Conservation (phyloP, 2,113 vertebrate species). For the Leucoraja erinaceus region DNA sequence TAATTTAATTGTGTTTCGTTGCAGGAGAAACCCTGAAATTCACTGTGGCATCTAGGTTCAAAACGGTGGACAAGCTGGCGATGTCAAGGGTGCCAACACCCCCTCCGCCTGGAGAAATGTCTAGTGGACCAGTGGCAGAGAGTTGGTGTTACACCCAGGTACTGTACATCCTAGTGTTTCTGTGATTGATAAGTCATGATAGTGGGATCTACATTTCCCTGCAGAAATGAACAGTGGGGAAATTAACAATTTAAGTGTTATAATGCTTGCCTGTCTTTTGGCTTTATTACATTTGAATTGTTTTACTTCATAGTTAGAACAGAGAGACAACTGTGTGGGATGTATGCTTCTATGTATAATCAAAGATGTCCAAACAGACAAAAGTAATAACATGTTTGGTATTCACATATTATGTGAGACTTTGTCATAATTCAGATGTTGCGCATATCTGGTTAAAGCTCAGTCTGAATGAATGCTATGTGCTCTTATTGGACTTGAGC, state of each 20-base stretch:
- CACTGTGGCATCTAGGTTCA: conserved; percentile 51
- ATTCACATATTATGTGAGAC: not conserved
- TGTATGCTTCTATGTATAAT: not conserved
- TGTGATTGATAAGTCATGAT: not conserved
- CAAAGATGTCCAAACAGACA: not conserved
- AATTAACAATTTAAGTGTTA: not conserved
- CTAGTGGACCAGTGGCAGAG: conserved; percentile 90
- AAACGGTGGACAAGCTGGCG: conserved; percentile 55
- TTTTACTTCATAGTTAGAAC: not conserved
- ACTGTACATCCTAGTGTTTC: conserved; percentile 40
- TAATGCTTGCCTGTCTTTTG: not conserved
- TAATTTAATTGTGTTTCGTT: conserved; percentile 40
- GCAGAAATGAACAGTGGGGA: not conserved
- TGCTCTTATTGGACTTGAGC: too few relatives aligned
- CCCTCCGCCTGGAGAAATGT: conserved; percentile 89
- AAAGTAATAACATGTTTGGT: not conserved
- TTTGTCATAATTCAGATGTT: not conserved
- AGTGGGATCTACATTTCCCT: not conserved
- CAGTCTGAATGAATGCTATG: too few relatives aligned
- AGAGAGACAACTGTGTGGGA: not conserved
- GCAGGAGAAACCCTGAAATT: conserved; percentile 54
- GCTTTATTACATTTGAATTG: conserved; percentile 13
- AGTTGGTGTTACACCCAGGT: conserved; percentile 99
- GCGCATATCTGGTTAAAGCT: too few relatives aligned
- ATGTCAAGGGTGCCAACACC: conserved; percentile 91